phyloP scores from a whole-genome alignment of 92 coral and sea anemone species.

The Porites divaricata region DNA sequence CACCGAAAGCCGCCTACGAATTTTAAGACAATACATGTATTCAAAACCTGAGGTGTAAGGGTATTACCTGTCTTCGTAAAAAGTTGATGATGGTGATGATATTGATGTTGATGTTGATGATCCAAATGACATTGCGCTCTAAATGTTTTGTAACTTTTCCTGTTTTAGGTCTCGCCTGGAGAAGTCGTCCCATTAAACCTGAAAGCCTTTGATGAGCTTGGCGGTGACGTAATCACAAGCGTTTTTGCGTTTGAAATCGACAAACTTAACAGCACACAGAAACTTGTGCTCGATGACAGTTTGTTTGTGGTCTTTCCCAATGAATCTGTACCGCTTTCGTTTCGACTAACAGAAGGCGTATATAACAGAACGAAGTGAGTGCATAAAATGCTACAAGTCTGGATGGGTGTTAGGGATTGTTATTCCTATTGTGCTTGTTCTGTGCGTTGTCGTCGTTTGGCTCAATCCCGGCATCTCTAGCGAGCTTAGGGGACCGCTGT shows the following conservation, averaged over 20 bases:
- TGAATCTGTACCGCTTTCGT: constrained; percentile 56
- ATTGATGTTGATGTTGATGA: no score
- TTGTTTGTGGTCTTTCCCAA: constrained; percentile 61
- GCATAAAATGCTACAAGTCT: constrained; percentile 53
- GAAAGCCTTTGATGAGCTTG: constrained; percentile 79
- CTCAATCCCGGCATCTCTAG: constrained; percentile 90
- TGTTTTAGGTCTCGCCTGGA: constrained; percentile 80
- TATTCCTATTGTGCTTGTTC: constrained; percentile 59
- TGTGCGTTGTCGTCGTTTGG: constrained; percentile 80
- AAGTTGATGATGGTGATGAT: no score
- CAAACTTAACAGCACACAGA: neutral
- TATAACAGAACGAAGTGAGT: constrained; percentile 39
- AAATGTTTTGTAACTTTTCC: neutral
- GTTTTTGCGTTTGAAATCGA: constrained; percentile 43
- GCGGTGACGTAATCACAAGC: constrained; percentile 63
- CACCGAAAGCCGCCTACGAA: no score
- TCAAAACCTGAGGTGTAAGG: no score
- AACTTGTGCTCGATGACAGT: constrained; percentile 30
- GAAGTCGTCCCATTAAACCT: constrained; percentile 61
- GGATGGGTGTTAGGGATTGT: constrained; percentile 81
- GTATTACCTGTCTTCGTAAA: no score
- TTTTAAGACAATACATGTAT: no score
- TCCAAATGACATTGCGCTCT: neutral
- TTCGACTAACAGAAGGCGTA: neutral
- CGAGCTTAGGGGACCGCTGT: constrained; percentile 93